These are phyloP conservation scores for Sinhomidia bicolor DNA, from an alignment of 2,888 invertebrate genomes.

Conservation along the genomic window DNA sequence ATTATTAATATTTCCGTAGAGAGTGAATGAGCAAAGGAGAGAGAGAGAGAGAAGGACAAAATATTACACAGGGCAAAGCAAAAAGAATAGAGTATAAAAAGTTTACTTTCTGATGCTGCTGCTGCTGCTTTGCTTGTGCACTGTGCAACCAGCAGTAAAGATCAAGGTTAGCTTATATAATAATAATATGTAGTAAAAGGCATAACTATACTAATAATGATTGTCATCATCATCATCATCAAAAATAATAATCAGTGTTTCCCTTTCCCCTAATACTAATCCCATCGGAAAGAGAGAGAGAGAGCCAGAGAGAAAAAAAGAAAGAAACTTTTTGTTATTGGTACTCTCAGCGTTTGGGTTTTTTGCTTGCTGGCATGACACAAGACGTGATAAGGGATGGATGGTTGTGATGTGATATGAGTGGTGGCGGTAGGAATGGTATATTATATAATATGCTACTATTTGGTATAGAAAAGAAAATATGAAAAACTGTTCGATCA, in stretches of 20 bases:
- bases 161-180: slow-evolving; percentile 54
- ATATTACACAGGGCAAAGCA: too few relatives aligned
- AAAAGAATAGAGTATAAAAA: neutral
- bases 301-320: neutral
- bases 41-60: too few relatives aligned
- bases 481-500: neutral
- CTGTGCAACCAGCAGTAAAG: slow-evolving; percentile 32
- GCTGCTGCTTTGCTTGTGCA: too few relatives aligned
- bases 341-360: neutral
- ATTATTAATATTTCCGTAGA: slow-evolving; percentile 56
- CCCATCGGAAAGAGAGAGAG: slow-evolving; percentile 4
- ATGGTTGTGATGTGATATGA: too few relatives aligned
- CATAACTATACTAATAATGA: slow-evolving; percentile 36
- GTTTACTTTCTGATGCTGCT: neutral
- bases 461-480: neutral
- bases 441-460: too few relatives aligned
- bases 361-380: slow-evolving; percentile 14
- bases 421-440: too few relatives aligned
- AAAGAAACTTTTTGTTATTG: slow-evolving; percentile 34
- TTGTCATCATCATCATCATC: slow-evolving; percentile 1
- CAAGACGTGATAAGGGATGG: slow-evolving; percentile 3
- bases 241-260: slow-evolving; percentile 14
- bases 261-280: slow-evolving; percentile 25
- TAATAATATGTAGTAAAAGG: neutral
- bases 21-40: neutral